These are phyloP conservation scores for Callosobruchus maculatus DNA, from an alignment of 2,888 invertebrate species.

Conservation along the genomic window DNA sequence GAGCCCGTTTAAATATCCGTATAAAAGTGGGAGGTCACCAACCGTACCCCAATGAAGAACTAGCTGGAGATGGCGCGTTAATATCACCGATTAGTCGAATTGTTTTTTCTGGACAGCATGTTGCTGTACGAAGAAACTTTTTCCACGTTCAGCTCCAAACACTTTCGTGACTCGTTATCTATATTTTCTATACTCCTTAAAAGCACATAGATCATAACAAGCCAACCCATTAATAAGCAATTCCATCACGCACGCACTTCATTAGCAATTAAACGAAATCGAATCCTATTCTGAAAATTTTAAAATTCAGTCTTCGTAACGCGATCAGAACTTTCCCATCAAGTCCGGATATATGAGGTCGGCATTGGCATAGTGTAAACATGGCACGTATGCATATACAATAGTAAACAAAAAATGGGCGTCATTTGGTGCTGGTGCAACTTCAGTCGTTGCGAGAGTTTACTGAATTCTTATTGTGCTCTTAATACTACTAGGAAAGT, in stretches of 20 bases:
- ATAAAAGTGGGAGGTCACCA: too few species aligned
- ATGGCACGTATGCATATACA: neutral
- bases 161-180: neutral
- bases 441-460: neutral
- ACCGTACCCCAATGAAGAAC: too few species aligned
- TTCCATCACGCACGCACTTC: neutral
- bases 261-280: neutral
- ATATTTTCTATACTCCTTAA: neutral
- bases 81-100: too few species aligned
- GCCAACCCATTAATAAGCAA: neutral
- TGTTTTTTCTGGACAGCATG: too few species aligned
- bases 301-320: neutral
- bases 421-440: neutral
- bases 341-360: neutral
- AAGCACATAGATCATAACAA: neutral
- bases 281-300: neutral
- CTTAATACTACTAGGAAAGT: too few species aligned
- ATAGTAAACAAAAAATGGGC: neutral
- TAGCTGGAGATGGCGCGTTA: too few species aligned
- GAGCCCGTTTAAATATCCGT: too few species aligned
- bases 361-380: neutral
- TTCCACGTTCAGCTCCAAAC: too few species aligned
- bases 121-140: too few species aligned
- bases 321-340: neutral
- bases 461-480: too few species aligned